Percentiles rank a stretch among this genome's conserved stretches.
Conservation (phyloP, 2,888 invertebrate species). For the Apotomis turbidana region DNA sequence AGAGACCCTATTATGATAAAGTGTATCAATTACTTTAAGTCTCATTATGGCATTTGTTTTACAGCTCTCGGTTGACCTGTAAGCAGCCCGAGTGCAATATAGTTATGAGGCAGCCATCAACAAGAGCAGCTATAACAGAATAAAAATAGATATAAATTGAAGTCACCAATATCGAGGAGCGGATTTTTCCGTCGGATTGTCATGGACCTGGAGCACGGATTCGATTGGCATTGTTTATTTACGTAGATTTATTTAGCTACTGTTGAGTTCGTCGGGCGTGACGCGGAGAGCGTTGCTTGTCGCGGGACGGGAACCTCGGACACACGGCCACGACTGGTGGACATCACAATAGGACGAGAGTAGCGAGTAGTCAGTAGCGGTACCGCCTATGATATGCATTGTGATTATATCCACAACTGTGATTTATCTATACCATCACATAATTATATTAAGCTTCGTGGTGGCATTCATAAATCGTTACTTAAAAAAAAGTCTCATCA, state of each 20-base stretch:
- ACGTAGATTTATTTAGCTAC: conserved; percentile 66
- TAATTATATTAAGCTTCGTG: conserved; percentile 70
- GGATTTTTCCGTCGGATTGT: conserved; percentile 56
- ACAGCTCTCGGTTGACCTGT: conserved; percentile 68
- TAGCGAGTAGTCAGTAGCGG: conserved; percentile 74
- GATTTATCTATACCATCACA: conserved; percentile 81
- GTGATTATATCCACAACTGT: conserved; percentile 80
- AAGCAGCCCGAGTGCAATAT: conserved; percentile 72
- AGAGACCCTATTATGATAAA: too few species aligned
- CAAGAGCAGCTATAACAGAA: conserved; percentile 67
- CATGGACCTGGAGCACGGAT: conserved; percentile 71
- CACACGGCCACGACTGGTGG: conserved; percentile 48
- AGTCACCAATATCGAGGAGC: conserved; percentile 46
- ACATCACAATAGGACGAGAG: conserved; percentile 57
- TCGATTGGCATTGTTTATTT: conserved; percentile 62
- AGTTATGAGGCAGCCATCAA: conserved; percentile 67
- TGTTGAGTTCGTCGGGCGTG: conserved; percentile 67
- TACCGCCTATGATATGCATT: conserved; percentile 79
- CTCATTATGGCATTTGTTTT: conserved; percentile 47
- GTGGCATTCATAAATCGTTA: conserved; percentile 79
- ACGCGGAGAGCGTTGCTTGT: conserved; percentile 36
- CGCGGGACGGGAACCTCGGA: neutral
- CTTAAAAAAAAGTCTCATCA: conserved; percentile 79
- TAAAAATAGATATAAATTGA: conserved; percentile 29
- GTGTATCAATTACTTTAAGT: neutral